These are phyloP conservation scores for Actinopyga echinites DNA, from an alignment of 53 echinoderm and acorn worm genomes.

Conservation along the genomic window DNA sequence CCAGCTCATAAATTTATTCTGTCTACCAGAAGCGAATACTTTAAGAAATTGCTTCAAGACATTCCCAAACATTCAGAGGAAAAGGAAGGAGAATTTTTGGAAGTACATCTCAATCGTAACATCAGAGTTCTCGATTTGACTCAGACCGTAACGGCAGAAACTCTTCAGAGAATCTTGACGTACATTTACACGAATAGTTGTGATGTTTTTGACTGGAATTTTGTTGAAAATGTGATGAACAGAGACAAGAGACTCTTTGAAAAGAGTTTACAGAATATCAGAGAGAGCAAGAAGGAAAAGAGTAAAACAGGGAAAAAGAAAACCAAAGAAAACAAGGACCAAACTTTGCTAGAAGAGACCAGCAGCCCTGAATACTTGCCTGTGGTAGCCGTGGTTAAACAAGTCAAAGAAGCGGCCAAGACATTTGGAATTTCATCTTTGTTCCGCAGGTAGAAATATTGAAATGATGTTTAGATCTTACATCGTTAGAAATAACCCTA, in stretches of 20 bases:
- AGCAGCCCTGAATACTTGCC: not conserved
- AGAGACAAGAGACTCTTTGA: slow-evolving; percentile 16
- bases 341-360: not conserved
- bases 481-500: too few relatives aligned
- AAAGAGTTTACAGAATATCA: slow-evolving; percentile 24
- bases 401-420: slow-evolving; percentile 69
- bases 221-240: slow-evolving; percentile 23
- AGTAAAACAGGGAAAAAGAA: slow-evolving; percentile 51
- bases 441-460: slow-evolving; percentile 68
- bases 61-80: slow-evolving; percentile 10
- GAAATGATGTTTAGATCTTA: too few relatives aligned
- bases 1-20: slow-evolving; percentile 91
- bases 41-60: slow-evolving; percentile 64
- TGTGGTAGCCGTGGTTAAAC: not conserved
- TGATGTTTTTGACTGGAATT: slow-evolving; percentile 61
- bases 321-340: slow-evolving; percentile 61
- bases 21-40: slow-evolving; percentile 74
- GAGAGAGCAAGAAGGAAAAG: slow-evolving; percentile 17
- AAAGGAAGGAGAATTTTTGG: not conserved
- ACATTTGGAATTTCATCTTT: slow-evolving; percentile 80
- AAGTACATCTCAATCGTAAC: slow-evolving; percentile 24
- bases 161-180: slow-evolving; percentile 62
- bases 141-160: slow-evolving; percentile 49
- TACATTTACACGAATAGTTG: slow-evolving; percentile 89
- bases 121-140: slow-evolving; percentile 57